Percentiles rank a stretch among this genome's conserved stretches.
phyloP scores from a whole-genome alignment of 2,888 invertebrate species.

The Nipponacmea schrenckii region DNA sequence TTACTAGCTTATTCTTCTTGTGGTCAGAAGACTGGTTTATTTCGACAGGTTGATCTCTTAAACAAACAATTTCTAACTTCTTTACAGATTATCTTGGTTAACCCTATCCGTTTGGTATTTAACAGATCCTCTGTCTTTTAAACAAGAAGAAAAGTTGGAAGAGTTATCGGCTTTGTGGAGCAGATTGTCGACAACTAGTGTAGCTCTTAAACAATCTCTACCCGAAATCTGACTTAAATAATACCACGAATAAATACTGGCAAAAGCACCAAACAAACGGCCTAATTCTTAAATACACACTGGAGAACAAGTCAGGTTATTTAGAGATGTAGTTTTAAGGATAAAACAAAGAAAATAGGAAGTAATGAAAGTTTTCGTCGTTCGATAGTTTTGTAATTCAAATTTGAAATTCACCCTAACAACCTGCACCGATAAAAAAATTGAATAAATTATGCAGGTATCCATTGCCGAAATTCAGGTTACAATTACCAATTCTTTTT shows the following conservation, averaged over 20 bases:
- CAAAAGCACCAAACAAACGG: constrained; percentile 10
- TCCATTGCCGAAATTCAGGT: too few species aligned
- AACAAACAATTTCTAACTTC: constrained; percentile 22
- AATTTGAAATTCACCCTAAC: not conserved
- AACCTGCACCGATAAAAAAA: too few species aligned
- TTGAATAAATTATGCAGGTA: too few species aligned
- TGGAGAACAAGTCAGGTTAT: constrained; percentile 14
- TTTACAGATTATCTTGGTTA: constrained; percentile 9
- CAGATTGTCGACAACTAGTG: constrained; percentile 6
- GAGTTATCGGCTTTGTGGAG: not conserved
- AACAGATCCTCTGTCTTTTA: constrained; percentile 7
- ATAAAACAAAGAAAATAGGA: constrained; percentile 3
- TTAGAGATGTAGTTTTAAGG: not conserved
- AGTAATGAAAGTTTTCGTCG: not conserved
- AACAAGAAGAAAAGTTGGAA: not conserved
- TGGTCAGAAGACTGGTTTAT: constrained; percentile 15
- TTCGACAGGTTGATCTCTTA: constrained; percentile 13
- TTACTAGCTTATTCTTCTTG: constrained; percentile 7
- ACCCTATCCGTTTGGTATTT: constrained; percentile 17
- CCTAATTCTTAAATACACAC: constrained; percentile 16
- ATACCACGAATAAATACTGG: constrained; percentile 17
- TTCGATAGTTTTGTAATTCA: not conserved
- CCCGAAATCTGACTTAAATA: constrained; percentile 16
- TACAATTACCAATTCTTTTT: too few species aligned
- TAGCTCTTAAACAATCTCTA: not conserved